Percentiles rank a stretch among this genome's conserved stretches.
phyloP scores from a whole-genome alignment of 2,113 vertebrate genomes.

The Excalfactoria chinensis region DNA sequence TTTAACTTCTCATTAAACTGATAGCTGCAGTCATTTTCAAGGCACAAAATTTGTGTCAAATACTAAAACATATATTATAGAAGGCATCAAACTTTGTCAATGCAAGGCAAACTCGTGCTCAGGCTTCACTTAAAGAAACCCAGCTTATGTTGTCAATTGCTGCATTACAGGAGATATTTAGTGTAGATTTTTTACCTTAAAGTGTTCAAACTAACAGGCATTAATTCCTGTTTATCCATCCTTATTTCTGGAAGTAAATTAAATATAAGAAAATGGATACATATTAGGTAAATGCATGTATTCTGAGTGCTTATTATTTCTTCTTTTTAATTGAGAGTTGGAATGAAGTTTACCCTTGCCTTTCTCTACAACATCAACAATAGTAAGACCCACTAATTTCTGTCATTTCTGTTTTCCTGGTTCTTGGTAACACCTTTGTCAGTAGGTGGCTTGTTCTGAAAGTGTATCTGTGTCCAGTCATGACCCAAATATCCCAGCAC shows the following conservation, averaged over 20 bases:
- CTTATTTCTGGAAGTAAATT: not conserved
- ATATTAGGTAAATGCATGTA: not conserved
- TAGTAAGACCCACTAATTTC: too few species aligned
- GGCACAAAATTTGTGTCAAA: not conserved
- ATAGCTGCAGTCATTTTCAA: slow-evolving; percentile 23
- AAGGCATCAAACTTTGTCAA: not conserved
- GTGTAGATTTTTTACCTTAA: not conserved
- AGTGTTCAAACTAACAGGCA: accelerated
- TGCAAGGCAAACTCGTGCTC: not conserved
- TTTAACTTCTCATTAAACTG: slow-evolving; percentile 2
- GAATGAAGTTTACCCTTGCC: not conserved
- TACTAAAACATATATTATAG: not conserved
- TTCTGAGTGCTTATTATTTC: not conserved
- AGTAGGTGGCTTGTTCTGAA: not conserved
- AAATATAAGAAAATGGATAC: not conserved
- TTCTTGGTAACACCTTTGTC: not conserved
- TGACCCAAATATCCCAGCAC: not conserved
- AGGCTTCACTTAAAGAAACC: not conserved
- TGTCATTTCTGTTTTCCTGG: not conserved
- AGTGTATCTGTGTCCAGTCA: not conserved
- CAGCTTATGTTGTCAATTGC: not conserved
- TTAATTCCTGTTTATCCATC: not conserved
- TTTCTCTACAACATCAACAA: not conserved
- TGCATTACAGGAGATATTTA: not conserved
- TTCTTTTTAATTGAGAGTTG: not conserved